phyloP scores from a whole-genome alignment of 2,888 invertebrate species.

The Parnassius mnemosyne region DNA sequence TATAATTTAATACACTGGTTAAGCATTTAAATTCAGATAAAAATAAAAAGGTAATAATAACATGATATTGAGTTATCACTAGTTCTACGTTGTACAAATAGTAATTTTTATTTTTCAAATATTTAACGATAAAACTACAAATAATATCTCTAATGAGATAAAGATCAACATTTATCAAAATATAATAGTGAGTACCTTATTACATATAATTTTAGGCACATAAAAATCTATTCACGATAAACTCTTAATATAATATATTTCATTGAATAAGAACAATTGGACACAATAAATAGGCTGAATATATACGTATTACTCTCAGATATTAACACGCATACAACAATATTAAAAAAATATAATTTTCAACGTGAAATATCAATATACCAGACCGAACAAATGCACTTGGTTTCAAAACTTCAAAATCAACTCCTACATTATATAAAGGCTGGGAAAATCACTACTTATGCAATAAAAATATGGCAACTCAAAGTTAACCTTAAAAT shows the following conservation, averaged over 20 bases:
- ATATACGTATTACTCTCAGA: conserved; percentile 32
- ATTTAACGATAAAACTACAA: conserved; percentile 20
- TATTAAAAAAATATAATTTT: conserved; percentile 52
- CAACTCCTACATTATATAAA: conserved; percentile 46
- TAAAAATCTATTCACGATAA: conserved; percentile 42
- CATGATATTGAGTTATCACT: conserved; percentile 7
- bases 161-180: conserved; percentile 40
- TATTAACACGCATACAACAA: conserved; percentile 43
- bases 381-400: conserved; percentile 62
- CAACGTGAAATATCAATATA: conserved; percentile 40
- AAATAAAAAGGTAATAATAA: conserved; percentile 3
- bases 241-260: conserved; percentile 32
- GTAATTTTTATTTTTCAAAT: conserved; percentile 6
- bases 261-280: conserved; percentile 42
- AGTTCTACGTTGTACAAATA: conserved; percentile 3
- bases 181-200: conserved; percentile 35
- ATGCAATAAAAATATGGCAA: conserved; percentile 55
- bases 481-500: conserved; percentile 39
- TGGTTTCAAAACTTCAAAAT: conserved; percentile 42
- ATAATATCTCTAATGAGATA: conserved; percentile 32
- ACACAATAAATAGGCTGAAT: conserved; percentile 51
- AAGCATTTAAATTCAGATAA: conserved; percentile 5
- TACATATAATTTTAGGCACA: conserved; percentile 30
- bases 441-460: conserved; percentile 36
- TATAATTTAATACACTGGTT: conserved; percentile 7